Conservation (phyloP, 2,797 vertebrate species). For the Mus minutoides region DNA sequence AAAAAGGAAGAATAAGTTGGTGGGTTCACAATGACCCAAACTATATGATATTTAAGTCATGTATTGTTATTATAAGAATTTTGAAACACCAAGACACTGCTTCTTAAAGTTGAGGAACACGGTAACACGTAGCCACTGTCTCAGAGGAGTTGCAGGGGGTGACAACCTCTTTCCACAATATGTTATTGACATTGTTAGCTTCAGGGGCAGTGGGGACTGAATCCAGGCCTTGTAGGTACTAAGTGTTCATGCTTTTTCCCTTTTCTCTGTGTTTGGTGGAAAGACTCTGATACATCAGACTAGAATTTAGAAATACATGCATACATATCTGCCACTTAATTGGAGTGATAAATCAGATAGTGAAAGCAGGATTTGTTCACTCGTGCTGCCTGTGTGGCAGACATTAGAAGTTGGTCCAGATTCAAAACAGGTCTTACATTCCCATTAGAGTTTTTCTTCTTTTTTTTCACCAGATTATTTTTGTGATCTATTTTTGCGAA, state of each 20-base stretch:
- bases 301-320: not conserved
- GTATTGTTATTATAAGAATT: not conserved
- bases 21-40: not conserved
- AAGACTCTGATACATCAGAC: not conserved
- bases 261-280: not conserved
- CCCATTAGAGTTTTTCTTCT: not conserved
- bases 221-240: not conserved
- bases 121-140: not conserved
- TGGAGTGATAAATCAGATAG: constrained; percentile 5
- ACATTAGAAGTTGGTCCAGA: not conserved
- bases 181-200: not conserved
- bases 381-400: not conserved
- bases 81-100: not conserved
- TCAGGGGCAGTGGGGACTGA: not conserved
- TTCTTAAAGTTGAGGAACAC: not conserved
- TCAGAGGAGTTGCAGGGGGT: not conserved
- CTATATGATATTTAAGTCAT: not conserved
- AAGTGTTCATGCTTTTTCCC: not conserved
- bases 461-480: not conserved
- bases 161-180: not conserved
- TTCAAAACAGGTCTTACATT: not conserved
- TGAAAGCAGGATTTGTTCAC: not conserved
- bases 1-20: not conserved
- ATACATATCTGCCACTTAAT: not conserved
- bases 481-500: not conserved